Base-by-base conservation (phyloP, 2,888 invertebrate species). In the Ectemnius lituratus region DNA sequence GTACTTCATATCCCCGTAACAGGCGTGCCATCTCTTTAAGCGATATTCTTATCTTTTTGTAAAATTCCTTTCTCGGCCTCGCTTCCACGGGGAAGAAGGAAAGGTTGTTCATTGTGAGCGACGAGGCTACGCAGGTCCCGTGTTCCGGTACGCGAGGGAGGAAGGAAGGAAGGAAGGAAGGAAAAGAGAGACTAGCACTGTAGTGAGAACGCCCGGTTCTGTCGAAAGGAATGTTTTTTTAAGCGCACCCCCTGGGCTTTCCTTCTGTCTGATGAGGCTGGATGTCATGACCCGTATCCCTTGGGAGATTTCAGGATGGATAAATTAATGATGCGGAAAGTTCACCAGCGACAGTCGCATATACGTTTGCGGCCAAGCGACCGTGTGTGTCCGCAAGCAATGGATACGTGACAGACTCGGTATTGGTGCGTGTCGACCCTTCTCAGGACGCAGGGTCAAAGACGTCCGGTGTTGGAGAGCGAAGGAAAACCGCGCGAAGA, bases 261-360 rank as follows among this genome's bases (percentile, higher is more conserved):
- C 65, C 61, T 71, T 56, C 49, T 60, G 67, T 60, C 67, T 71
- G 79, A 83, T 72, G 77, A 83, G 76, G 65, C 70, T 66, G 73
- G 65, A 77, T 75, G 77, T 71, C 76, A 75, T 76, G 76, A 78
- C 56, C 71, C 71, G 78, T 79, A 75, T 81, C 74, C 78, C 80
- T 69, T 58, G 52, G 18, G 62, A 75, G 49, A 67, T 69, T 59
- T 66, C 75, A 78, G 81, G 86, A 87, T 86, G 84, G 85, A 87
- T 87, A 86, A 88, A 88, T 87, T 88, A 84, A 87, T 86, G 86
- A 87, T 85, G 77, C 76, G 75, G 71, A 70, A 76, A 78, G 76
- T 75, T 76, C 77, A 72, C 73, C 58, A 75, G 52, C 74, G 82
- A 83, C 82, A 80, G 83, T 69, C 73, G 81, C 78, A 85, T 85